Evolutionary conservation across 2,888 invertebrate genomes (phyloP).

Genomic region (Sphecodes monilicornis): DNA sequence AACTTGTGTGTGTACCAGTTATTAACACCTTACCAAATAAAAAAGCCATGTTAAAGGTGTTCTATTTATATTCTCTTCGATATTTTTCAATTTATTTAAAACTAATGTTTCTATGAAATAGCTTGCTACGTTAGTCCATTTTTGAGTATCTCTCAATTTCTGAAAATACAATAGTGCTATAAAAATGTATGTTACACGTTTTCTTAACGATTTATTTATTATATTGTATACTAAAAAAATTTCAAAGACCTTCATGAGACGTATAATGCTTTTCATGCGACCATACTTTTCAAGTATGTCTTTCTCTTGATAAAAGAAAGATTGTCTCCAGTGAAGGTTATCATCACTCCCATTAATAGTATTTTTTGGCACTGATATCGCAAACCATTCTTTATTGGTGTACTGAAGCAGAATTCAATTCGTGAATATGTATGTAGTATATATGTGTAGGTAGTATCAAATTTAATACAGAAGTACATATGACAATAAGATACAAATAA

Average conservation of each 20-base stretch:
- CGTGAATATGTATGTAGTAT: neutral
- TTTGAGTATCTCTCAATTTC: constrained; percentile 85
- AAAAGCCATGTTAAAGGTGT: constrained; percentile 62
- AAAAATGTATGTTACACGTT: no score
- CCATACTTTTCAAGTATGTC: constrained; percentile 83
- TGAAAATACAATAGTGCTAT: constrained; percentile 74
- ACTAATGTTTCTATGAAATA: constrained; percentile 87
- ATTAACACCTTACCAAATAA: constrained; percentile 63
- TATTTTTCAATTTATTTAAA: constrained; percentile 81
- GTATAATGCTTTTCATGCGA: constrained; percentile 69
- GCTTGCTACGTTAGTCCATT: constrained; percentile 85
- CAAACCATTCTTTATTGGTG: constrained; percentile 83
- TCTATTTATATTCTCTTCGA: constrained; percentile 29
- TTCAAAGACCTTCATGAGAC: constrained; percentile 74
- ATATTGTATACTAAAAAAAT: neutral
- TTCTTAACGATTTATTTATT: neutral
- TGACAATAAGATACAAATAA: neutral
- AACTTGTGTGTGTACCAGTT: neutral
- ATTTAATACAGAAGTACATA: neutral
- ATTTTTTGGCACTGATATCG: constrained; percentile 84
- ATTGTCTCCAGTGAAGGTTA: constrained; percentile 86
- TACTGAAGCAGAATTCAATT: constrained; percentile 28
- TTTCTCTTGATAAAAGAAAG: constrained; percentile 86
- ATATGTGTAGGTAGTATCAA: neutral
- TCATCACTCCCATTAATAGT: constrained; percentile 1